phyloP scores from a whole-genome alignment of 2,113 vertebrate species.

The Sinocyclocheilus rhinocerous region DNA sequence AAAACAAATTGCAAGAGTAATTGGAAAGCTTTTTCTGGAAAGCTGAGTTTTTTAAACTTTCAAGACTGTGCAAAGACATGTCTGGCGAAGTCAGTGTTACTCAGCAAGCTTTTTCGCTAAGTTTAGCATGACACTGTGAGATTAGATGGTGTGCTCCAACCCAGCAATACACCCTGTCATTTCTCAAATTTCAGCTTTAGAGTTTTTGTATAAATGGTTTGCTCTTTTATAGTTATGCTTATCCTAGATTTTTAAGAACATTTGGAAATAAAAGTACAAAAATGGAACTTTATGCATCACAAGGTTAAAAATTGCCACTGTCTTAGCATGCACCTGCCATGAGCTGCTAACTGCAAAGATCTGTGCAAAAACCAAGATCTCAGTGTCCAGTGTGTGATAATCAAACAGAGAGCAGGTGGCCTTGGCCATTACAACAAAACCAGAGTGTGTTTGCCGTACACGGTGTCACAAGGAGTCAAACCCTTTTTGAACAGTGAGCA shows the following conservation, averaged over 20 bases:
- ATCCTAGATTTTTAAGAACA: neutral
- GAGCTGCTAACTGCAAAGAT: neutral
- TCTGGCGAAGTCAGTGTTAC: neutral
- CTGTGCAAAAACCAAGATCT: conserved; percentile 63
- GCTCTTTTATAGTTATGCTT: neutral
- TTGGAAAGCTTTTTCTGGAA: neutral
- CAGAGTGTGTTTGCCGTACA: conserved; percentile 63
- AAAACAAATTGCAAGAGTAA: neutral
- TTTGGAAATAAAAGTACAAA: neutral
- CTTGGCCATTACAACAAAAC: neutral
- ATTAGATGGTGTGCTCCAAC: conserved; percentile 12
- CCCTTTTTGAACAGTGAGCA: neutral
- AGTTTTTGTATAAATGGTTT: conserved; percentile 7
- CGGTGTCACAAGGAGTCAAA: conserved; percentile 29
- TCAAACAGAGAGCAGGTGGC: conserved; percentile 75
- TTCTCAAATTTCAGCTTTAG: conserved; percentile 46
- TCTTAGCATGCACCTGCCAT: conserved; percentile 13
- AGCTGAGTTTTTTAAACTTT: neutral
- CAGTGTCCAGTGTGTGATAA: conserved; percentile 46
- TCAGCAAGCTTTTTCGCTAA: neutral
- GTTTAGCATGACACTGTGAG: neutral
- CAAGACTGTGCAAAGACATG: neutral
- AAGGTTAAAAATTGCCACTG: neutral
- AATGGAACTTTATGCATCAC: neutral
- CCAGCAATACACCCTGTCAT: conserved; percentile 30